These are phyloP conservation scores for Orestias chungarensis DNA, from an alignment of 2,797 vertebrate species.

Conservation along the genomic window DNA sequence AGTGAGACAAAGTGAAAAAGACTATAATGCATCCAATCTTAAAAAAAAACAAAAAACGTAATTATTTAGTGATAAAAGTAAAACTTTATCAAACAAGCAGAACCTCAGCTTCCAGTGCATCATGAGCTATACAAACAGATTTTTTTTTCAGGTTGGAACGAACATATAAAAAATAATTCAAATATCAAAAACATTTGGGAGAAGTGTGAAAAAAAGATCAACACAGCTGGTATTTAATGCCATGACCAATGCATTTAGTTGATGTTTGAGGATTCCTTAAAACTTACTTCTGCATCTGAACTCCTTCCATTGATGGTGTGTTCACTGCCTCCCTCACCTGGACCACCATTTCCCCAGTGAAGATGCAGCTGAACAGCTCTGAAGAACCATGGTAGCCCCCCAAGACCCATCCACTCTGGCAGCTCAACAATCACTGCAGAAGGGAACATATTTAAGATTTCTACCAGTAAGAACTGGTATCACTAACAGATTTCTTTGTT, in stretches of 20 bases:
- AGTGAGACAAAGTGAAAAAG: background rate
- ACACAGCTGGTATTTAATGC: too few species aligned
- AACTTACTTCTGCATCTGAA: conserved; percentile 86
- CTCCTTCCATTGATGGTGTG: conserved; percentile 84
- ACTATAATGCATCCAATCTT: background rate
- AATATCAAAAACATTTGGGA: background rate
- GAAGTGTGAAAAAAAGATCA: background rate
- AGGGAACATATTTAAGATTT: conserved; percentile 7
- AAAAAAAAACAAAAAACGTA: background rate
- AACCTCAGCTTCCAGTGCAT: too few species aligned
- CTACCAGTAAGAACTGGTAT: background rate
- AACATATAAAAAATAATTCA: background rate
- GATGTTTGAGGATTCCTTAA: too few species aligned
- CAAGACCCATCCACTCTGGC: conserved; percentile 82
- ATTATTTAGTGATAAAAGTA: background rate
- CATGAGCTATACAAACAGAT: background rate
- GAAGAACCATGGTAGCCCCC: conserved; percentile 83
- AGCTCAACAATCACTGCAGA: conserved; percentile 82
- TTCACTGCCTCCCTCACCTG: conserved; percentile 80
- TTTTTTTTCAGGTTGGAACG: background rate
- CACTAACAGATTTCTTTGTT: background rate
- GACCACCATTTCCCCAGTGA: conserved; percentile 86
- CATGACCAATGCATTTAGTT: too few species aligned
- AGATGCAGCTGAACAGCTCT: conserved; percentile 88
- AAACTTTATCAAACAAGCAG: background rate